Evolutionary conservation across 2,888 invertebrate species (phyloP).

Genomic region (Sminthurides aquaticus): DNA sequence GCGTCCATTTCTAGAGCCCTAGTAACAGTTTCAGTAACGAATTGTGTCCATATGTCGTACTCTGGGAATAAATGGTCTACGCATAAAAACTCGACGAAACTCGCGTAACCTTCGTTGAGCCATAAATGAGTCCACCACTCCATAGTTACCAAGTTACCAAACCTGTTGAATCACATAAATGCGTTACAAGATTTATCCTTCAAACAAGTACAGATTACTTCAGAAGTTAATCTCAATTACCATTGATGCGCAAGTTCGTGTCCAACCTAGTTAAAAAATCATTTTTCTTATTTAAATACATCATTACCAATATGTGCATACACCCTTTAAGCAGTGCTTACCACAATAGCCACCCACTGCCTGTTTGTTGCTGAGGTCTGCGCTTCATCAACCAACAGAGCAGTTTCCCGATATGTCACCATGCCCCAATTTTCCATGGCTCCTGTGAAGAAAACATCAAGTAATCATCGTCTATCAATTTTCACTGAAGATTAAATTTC

Average conservation of each 20-base stretch:
- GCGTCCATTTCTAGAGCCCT: conserved; percentile 78
- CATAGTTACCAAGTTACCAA: conserved; percentile 96
- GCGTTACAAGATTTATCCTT: not conserved
- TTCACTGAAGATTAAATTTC: not conserved
- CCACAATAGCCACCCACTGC: conserved; percentile 81
- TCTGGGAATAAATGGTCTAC: conserved; percentile 82
- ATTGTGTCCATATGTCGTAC: conserved; percentile 83
- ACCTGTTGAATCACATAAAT: conserved; percentile 51
- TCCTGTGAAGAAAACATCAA: conserved; percentile 70
- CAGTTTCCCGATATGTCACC: conserved; percentile 83
- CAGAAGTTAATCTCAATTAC: conserved; percentile 9
- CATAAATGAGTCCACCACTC: conserved; percentile 96
- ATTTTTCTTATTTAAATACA: not conserved
- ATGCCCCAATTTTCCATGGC: conserved; percentile 99
- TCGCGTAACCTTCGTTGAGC: conserved; percentile 94
- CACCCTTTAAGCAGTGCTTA: conserved; percentile 46
- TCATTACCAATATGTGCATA: not conserved
- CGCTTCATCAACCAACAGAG: conserved; percentile 74
- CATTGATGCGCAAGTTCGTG: conserved; percentile 64
- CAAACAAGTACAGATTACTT: not conserved
- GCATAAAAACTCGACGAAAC: conserved; percentile 90
- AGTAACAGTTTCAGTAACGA: conserved; percentile 80
- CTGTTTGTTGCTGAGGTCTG: conserved; percentile 78
- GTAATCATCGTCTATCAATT: too few species aligned
- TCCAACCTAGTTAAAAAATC: conserved; percentile 51